Base-by-base conservation (phyloP, 92 coral and sea anemone species). In the Metridium senile region DNA sequence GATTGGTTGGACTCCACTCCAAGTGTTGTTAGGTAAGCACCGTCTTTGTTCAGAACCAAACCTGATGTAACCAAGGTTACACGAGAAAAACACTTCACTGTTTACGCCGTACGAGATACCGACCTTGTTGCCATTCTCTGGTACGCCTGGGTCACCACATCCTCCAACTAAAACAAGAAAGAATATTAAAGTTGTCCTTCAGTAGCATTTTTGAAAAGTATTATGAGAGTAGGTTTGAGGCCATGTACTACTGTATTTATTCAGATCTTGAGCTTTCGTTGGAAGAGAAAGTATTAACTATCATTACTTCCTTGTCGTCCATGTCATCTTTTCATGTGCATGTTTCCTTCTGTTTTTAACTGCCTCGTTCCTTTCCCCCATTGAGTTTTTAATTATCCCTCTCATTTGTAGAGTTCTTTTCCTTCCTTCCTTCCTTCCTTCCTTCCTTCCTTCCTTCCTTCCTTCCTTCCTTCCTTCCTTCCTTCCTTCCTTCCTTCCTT, bases 1-100 rank as follows among this genome's bases (percentile, higher is more conserved):
- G 9, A 39, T 58, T 29, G 97, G 97, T 75, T 91, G 92, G 0
- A 39, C 34, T 23, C 97, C 98, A 33, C 91, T 91, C 98, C 98
- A 94, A 17, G 81, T 88, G n/a, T 91, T 97, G 27, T 89, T 89
- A 21, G 77, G 80, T 49, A 80, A 89, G 49, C 98, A 94, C 20
- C 65, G 77, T 34, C 93, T 83, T 18, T 78, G 70, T 39, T 58
- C 86, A 35, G 97, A 85, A 33, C 98, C 98, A 51, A 33, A 54
- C 33, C 88, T 81, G 17, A 82, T 88, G 68, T 84, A 94, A 4
- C 93, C 97, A 46, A 84, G 77, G 58, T 79, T 72, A 71, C 98
- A 94, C 32, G 74, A 51, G 69, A 94, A 94, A 53, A 62, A 79
- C 11, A 88, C 93, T 0, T 34, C 68, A 61, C 58, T 68, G 58